Evolutionary conservation across 30 jellyfish, hydroid and myxozoan species (phyloP).

Genomic region (Morbakka virulenta): DNA sequence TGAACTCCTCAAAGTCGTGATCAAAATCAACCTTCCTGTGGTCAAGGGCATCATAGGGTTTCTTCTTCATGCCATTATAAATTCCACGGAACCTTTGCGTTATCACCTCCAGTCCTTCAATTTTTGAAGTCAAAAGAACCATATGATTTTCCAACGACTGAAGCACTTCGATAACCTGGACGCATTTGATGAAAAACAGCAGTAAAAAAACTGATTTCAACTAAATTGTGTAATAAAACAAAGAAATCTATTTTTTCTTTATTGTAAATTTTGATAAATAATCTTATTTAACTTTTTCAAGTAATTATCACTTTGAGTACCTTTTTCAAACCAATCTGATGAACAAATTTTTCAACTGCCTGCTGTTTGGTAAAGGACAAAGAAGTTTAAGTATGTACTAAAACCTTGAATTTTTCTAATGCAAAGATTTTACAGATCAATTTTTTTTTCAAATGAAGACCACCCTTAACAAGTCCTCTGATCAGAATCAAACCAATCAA

Average conservation of each 20-base stretch:
- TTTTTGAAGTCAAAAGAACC: slow-evolving; percentile 74
- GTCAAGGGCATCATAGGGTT: slow-evolving; percentile 86
- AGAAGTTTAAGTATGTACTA: no score
- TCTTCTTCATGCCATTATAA: slow-evolving; percentile 82
- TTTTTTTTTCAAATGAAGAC: no score
- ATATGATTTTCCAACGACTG: slow-evolving; percentile 54
- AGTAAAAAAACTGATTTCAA: neutral
- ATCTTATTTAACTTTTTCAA: no score
- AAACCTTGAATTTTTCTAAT: no score
- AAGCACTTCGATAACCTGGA: slow-evolving; percentile 77
- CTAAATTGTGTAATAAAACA: neutral
- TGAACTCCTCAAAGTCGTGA: slow-evolving; percentile 84
- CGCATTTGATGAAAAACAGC: neutral
- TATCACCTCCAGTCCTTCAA: slow-evolving; percentile 88
- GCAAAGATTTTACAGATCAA: no score
- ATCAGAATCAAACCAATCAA: no score
- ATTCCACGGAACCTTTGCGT: slow-evolving; percentile 71
- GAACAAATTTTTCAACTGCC: no score
- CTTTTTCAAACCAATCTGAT: no score
- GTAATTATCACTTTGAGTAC: no score
- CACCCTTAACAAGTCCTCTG: no score
- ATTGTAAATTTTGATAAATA: no score
- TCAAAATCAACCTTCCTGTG: slow-evolving; percentile 88
- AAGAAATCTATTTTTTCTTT: neutral
- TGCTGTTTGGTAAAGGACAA: no score